Base-by-base conservation (phyloP, 2,888 invertebrate species). In the Nemapogon koenigi region DNA sequence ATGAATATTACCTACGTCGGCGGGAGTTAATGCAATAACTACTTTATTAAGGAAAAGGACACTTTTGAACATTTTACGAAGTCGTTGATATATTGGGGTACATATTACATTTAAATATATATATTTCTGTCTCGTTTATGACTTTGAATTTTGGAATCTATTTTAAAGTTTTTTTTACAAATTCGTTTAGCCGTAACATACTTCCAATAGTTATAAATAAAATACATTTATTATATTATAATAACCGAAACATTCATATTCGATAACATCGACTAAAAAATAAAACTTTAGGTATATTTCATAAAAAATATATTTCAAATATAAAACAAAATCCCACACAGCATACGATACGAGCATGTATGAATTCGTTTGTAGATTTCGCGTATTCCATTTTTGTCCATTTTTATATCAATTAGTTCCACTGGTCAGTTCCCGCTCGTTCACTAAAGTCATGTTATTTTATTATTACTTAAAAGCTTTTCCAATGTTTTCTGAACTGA, bases 351-450 rank as follows among this genome's bases (percentile, higher is more conserved):
- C 7, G 28, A 10, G 11, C 15, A 28, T 13, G 62, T 60, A 66
- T 68, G 62, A 55, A 63, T 63, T 11, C n/a, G 27, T 27, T n/a
- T 60, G 55, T 51, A 52, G 53, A 61, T 55, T 62, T 63, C 58
- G n/a, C 4, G n/a, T 6, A 22, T 59, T 53, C 51, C 52, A 52
- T 52, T 58, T 57, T 62, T 58, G 59, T 48, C 51, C 50, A 55
- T 59, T 67, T 70, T 67, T 62, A 59, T 61, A 62, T 54, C 53
- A 52, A 53, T 66, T 62, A 63, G 59, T 60, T 53, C 49, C 50
- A 56, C 59, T 47, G 57, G 61, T 50, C 42, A 42, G 40, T 40
- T 39, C 15, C 41, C 42, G 39, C 42, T 42, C 40, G 17, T 44
- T 38, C 48, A 55, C 48, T 47, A 51, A 51, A 25, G 28, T 28